A percentile compares a stretch with the other conserved stretches of the same genome.
Conservation (phyloP, 2,797 vertebrate genomes). For the Rhyacichthys aspro region DNA sequence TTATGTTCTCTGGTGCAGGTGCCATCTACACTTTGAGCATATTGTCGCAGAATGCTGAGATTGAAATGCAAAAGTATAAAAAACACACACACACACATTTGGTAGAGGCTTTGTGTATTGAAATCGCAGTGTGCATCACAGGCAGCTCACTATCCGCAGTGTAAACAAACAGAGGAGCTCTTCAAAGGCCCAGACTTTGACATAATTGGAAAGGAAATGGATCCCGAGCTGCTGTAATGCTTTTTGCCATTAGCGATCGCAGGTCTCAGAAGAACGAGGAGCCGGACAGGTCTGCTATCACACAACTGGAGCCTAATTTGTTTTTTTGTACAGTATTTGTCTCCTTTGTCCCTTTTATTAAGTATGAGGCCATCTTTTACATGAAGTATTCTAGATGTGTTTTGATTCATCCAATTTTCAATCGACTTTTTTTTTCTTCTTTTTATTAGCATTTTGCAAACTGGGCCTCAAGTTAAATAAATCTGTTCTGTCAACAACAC, state of each 20-base stretch:
- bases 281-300: slow-evolving; percentile 44
- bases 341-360: neutral
- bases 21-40: slow-evolving; percentile 21
- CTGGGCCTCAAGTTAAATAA: neutral
- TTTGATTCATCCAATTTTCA: slow-evolving; percentile 1
- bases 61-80: slow-evolving; percentile 38
- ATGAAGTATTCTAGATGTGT: neutral
- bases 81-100: slow-evolving; percentile 36
- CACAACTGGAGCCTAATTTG: slow-evolving; percentile 17
- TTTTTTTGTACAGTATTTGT: slow-evolving; percentile 8
- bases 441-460: neutral
- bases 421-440: too few species aligned
- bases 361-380: neutral
- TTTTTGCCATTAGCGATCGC: slow-evolving; percentile 62
- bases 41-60: slow-evolving; percentile 24
- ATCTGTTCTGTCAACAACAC: slow-evolving; percentile 1
- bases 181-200: slow-evolving; percentile 64
- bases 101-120: slow-evolving; percentile 50
- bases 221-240: slow-evolving; percentile 58
- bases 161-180: slow-evolving; percentile 72
- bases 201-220: slow-evolving; percentile 75
- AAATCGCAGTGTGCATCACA: slow-evolving; percentile 60
- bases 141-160: slow-evolving; percentile 54
- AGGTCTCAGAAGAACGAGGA: slow-evolving; percentile 44
- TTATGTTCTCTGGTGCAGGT: slow-evolving; percentile 17